phyloP scores from a whole-genome alignment of 2,113 vertebrate species.

The Emydura subglobosa region DNA sequence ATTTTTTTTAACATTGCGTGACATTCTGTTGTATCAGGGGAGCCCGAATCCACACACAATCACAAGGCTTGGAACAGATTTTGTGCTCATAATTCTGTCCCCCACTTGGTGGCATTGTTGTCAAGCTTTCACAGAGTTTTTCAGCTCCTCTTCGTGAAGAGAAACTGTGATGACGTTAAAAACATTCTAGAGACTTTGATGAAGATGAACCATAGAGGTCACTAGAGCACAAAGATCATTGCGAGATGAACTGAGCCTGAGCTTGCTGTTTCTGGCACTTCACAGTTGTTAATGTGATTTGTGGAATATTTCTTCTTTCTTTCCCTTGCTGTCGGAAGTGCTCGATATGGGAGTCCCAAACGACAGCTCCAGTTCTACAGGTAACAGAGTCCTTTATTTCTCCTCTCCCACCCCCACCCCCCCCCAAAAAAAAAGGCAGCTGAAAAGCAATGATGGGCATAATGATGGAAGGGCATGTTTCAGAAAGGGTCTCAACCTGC shows the following conservation, averaged over 20 bases:
- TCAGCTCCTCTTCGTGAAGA: not conserved
- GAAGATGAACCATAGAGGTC: not conserved
- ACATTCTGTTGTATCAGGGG: constrained; percentile 14
- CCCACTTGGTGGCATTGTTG: constrained; percentile 62
- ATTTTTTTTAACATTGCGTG: constrained; percentile 12
- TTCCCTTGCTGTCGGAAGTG: constrained; percentile 86
- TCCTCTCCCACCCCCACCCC: not conserved
- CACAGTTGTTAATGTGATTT: constrained; percentile 55
- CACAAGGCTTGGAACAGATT: not conserved
- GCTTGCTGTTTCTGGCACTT: not conserved
- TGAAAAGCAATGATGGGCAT: not conserved
- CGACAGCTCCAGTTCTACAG: constrained; percentile 99
- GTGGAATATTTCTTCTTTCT: constrained; percentile 78
- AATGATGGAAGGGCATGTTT: no score
- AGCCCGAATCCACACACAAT: not conserved
- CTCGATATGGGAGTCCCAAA: constrained; percentile 99
- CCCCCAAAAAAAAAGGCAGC: not conserved
- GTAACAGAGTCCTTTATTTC: constrained; percentile 80
- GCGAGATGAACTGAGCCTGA: not conserved
- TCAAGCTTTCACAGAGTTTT: not conserved
- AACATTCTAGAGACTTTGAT: not conserved
- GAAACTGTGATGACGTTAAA: rapidly evolving
- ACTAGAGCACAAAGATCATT: not conserved
- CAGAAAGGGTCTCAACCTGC: not conserved
- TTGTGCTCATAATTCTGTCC: not conserved